A percentile compares a stretch with the other conserved stretches of the same genome.
Conservation (phyloP, 2,888 invertebrate genomes). For the Scrobipalpa costella region DNA sequence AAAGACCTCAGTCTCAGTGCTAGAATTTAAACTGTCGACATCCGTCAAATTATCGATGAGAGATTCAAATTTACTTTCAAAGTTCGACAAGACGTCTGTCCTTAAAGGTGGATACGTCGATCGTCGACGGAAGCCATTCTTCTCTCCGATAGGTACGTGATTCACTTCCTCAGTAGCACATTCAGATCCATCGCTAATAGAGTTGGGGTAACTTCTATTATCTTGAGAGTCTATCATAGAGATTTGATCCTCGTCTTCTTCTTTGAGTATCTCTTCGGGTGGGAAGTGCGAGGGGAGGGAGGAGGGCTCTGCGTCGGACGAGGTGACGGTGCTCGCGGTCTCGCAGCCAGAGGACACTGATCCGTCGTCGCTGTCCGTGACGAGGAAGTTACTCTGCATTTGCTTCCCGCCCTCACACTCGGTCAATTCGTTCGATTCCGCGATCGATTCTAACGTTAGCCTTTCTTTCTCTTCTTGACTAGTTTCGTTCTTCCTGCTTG, state of each 20-base stretch:
- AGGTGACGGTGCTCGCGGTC: conserved; percentile 87
- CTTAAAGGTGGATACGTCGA: conserved; percentile 73
- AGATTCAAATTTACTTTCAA: conserved; percentile 68
- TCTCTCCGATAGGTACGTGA: conserved; percentile 75
- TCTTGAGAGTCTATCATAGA: conserved; percentile 46
- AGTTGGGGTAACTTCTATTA: conserved; percentile 49
- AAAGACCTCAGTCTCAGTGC: conserved; percentile 74
- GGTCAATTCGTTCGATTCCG: conserved; percentile 62
- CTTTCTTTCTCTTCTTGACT: conserved; percentile 60
- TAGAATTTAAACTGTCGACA: conserved; percentile 64
- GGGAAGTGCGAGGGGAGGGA: conserved; percentile 71
- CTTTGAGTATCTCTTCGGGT: conserved; percentile 56
- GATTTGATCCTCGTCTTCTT: conserved; percentile 65
- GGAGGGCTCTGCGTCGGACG: conserved; percentile 79
- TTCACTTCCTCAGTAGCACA: conserved; percentile 61
- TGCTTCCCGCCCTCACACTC: conserved; percentile 53
- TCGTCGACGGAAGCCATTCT: conserved; percentile 64
- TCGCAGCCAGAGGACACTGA: conserved; percentile 91
- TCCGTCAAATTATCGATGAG: conserved; percentile 70
- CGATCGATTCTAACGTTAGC: conserved; percentile 61
- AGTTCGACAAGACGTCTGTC: conserved; percentile 53
- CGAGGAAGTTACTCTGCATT: conserved; percentile 76
- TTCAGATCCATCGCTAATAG: conserved; percentile 41
- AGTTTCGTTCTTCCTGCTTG: conserved; percentile 57
- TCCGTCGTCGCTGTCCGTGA: conserved; percentile 86